Evolutionary conservation across 2,888 invertebrate species (phyloP), one percentile per base, ranked within the genome.

Genomic region (Trissoscelio sp.): DNA sequence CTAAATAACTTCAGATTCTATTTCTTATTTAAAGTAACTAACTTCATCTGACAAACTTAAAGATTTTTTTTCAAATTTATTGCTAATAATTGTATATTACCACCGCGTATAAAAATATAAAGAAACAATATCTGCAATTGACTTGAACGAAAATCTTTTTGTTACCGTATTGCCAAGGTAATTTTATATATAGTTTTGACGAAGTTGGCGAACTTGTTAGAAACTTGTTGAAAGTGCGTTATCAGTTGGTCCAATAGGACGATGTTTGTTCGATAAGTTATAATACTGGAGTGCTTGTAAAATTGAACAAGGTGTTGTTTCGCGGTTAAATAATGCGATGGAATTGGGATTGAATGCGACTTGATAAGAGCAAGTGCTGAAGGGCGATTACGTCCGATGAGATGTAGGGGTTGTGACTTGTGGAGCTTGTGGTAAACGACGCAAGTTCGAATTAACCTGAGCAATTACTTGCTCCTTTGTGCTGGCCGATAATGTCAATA

Each of bases 381-480:
- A 66, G 69, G 83, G 69, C 62, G 64, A 58, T 77, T 74, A 80
- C 74, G 66, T 67, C 64, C 73, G 78, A 37, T 78, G 83, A 60
- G 62, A 75, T 51, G 70, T 46, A 66, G 67, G 75, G 72, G 58
- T 75, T 75, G 83, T 79, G 83, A 81, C 69, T 77, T 67, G 81
- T 72, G 72, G 66, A 48, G 77, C 57, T 77, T 84, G 87, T 70
- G 86, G 86, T 70, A 74, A 83, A 75, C 77, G 72, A 82, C 77
- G 81, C 85, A 85, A 85, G 84, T 85, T 84, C 83, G 84, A 86
- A 88, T 87, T 87, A 87, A 85, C 86, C 83, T 85, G 80, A 83
- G 84, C 87, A 86, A 87, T 87, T 87, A 85, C 85, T 83, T 83
- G 84, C 83, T 83, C 83, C 86, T 86, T 87, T 86, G 85, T 84